phyloP scores from a whole-genome alignment of 2,113 vertebrate species.

The Chionomys nivalis region DNA sequence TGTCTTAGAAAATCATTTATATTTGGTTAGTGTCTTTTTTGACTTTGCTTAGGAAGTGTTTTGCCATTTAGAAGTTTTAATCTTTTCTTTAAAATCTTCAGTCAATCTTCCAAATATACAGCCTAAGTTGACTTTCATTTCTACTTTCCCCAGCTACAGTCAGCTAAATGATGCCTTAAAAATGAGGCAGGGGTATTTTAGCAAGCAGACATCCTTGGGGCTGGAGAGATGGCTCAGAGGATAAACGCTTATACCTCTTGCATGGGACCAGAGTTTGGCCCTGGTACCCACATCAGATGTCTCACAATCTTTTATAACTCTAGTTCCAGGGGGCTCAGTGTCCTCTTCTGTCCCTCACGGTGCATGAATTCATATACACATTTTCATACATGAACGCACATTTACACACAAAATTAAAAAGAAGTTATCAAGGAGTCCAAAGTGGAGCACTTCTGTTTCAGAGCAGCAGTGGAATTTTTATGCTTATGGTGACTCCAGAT shows the following conservation, averaged over 20 bases:
- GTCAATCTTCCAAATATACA: not conserved
- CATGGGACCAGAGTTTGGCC: not conserved
- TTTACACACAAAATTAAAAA: not conserved
- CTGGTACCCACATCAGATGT: not conserved
- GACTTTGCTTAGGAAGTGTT: constrained; percentile 36
- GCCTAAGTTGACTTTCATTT: not conserved
- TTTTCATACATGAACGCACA: not conserved
- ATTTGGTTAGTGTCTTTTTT: constrained; percentile 35
- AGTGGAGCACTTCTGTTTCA: not conserved
- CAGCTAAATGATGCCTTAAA: not conserved
- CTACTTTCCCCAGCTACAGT: constrained; percentile 19
- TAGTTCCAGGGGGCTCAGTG: not conserved
- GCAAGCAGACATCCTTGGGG: not conserved
- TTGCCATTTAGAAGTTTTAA: constrained; percentile 30
- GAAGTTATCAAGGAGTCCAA: not conserved
- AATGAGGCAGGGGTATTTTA: not conserved
- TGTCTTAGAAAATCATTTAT: not conserved
- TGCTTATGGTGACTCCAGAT: not conserved
- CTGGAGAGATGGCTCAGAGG: not conserved
- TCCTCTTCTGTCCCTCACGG: not conserved
- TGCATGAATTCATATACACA: not conserved
- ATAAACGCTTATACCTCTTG: not conserved
- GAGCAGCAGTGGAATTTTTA: not conserved
- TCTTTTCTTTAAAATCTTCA: constrained; percentile 52
- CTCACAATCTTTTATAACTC: not conserved